Evolutionary conservation across 2,113 vertebrate genomes (phyloP).

Genomic region (Hemicordylus capensis): DNA sequence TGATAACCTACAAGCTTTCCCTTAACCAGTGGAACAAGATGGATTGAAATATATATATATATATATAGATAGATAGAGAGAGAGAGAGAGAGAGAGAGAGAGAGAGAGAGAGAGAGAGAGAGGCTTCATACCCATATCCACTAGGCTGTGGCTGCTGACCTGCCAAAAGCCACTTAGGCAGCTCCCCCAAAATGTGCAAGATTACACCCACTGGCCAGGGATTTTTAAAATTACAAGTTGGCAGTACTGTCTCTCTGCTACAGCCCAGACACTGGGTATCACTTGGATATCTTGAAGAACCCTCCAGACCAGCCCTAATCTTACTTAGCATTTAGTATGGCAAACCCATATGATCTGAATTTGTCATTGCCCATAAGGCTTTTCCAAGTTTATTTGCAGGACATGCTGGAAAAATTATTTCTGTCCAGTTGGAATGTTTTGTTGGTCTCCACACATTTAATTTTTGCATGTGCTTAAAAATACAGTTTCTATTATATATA

Average conservation of each 20-base stretch:
- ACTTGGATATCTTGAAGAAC: background rate
- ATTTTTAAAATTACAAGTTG: slow-evolving; percentile 8
- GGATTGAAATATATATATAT: too few relatives aligned
- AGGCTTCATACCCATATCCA: background rate
- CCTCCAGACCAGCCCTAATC: background rate
- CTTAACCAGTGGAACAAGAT: too few relatives aligned
- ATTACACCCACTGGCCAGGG: background rate
- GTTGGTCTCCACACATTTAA: background rate
- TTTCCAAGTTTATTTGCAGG: slow-evolving; percentile 5
- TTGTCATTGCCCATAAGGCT: slow-evolving; percentile 6
- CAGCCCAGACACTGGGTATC: background rate
- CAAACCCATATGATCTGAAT: background rate
- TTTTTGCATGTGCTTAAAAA: background rate
- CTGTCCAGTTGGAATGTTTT: background rate
- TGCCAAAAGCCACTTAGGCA: background rate
- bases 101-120: too few relatives aligned
- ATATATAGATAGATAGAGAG: too few relatives aligned
- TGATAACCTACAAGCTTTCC: too few relatives aligned
- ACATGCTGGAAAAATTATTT: slow-evolving; percentile 29
- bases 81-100: too few relatives aligned
- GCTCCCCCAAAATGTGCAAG: background rate
- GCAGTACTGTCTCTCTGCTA: background rate
- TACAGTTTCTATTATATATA: background rate
- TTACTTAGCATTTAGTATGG: background rate
- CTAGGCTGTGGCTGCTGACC: background rate